phyloP scores from a whole-genome alignment of 2,888 invertebrate species.

The Cistogaster globosa region DNA sequence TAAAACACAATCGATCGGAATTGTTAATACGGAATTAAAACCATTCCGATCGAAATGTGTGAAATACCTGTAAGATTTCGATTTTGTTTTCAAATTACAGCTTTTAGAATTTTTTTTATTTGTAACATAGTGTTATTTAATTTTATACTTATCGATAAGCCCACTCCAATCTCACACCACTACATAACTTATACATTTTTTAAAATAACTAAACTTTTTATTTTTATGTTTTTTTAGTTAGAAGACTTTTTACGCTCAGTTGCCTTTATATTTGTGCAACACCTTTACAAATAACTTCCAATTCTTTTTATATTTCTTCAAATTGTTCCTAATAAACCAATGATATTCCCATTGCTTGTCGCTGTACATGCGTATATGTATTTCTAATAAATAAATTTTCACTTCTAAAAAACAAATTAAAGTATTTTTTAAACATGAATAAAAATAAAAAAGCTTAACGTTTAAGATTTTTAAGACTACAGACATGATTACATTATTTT shows the following conservation, averaged over 20 bases:
- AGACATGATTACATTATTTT: slow-evolving; percentile 42
- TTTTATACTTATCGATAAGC: too few species aligned
- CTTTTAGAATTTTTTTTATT: too few species aligned
- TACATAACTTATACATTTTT: background rate
- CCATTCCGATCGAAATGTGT: too few species aligned
- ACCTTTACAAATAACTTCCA: slow-evolving; percentile 43
- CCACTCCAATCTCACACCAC: too few species aligned
- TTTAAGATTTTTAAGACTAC: slow-evolving; percentile 33
- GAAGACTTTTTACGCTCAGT: slow-evolving; percentile 56
- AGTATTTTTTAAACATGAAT: slow-evolving; percentile 6
- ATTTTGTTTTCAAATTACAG: too few species aligned
- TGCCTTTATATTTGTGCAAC: slow-evolving; percentile 48
- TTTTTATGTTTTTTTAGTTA: background rate
- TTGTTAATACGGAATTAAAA: too few species aligned
- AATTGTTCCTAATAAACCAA: slow-evolving; percentile 14
- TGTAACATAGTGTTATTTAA: too few species aligned
- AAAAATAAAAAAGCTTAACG: slow-evolving; percentile 5
- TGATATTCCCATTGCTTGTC: slow-evolving; percentile 20
- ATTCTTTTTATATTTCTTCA: slow-evolving; percentile 42
- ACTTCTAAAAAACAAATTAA: slow-evolving; percentile 42
- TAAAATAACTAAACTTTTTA: too few species aligned
- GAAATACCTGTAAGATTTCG: too few species aligned
- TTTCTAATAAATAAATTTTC: slow-evolving; percentile 52
- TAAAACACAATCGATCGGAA: too few species aligned
- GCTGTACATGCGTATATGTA: background rate